These are phyloP conservation scores for Bombyx mandarina DNA, from an alignment of 1,140 invertebrate species.

Conservation along the genomic window DNA sequence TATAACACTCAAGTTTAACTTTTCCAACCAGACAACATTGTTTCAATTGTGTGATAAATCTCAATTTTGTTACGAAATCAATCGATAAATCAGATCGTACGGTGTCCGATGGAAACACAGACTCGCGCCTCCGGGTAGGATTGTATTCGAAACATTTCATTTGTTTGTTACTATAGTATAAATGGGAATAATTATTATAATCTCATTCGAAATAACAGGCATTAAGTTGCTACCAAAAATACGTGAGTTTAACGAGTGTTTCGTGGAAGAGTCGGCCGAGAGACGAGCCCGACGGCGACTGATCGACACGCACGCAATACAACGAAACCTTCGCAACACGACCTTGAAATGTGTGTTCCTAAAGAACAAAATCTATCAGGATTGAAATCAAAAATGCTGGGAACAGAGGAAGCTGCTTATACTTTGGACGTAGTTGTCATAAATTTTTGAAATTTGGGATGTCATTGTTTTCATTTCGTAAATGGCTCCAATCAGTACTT, in stretches of 20 bases:
- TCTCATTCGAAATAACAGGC: conserved; percentile 65
- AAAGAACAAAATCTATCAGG: too few species aligned
- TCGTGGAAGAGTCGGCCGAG: conserved; percentile 50
- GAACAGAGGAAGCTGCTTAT: too few species aligned
- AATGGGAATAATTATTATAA: conserved; percentile 68
- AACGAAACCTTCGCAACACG: conserved; percentile 24
- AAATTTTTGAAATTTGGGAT: too few species aligned
- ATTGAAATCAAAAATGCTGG: too few species aligned
- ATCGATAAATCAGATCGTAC: conserved; percentile 17
- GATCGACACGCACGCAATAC: conserved; percentile 42
- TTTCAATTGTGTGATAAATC: conserved; percentile 7
- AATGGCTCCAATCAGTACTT: too few species aligned
- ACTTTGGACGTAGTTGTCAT: too few species aligned
- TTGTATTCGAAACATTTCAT: conserved; percentile 55
- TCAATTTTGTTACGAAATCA: conserved; percentile 21
- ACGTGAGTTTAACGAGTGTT: conserved; percentile 68
- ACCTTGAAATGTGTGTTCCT: conserved; percentile 33
- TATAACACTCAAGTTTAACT: too few species aligned
- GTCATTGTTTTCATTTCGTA: too few species aligned
- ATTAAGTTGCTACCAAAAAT: conserved; percentile 70
- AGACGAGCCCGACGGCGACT: conserved; percentile 29
- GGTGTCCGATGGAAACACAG: conserved; percentile 15
- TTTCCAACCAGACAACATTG: too few species aligned
- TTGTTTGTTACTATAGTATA: conserved; percentile 68
- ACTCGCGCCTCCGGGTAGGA: conserved; percentile 23